phyloP scores from a whole-genome alignment of 2,888 invertebrate species.

The Drosophila phalerata region DNA sequence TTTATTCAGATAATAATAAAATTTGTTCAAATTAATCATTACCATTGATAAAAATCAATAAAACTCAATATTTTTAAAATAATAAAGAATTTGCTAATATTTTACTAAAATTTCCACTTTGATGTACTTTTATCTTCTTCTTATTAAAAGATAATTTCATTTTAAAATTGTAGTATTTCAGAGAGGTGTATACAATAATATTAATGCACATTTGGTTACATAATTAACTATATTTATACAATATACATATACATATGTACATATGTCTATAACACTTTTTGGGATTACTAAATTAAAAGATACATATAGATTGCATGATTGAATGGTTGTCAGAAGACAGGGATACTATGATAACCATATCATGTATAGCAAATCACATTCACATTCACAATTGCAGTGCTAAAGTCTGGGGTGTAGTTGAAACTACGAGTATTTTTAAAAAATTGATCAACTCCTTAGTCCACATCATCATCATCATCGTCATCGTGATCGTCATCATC shows the following conservation, averaged over 20 bases:
- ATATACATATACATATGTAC: not conserved
- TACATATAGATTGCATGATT: not conserved
- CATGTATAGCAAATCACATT: not conserved
- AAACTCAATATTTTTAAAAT: no score
- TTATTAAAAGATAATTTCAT: no score
- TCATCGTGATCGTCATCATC: slow-evolving; percentile 3
- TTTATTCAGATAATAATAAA: no score
- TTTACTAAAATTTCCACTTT: no score
- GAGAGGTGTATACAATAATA: not conserved
- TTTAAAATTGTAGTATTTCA: no score
- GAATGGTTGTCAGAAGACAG: not conserved
- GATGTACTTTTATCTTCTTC: no score
- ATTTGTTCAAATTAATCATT: no score
- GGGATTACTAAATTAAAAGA: not conserved
- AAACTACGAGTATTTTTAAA: not conserved
- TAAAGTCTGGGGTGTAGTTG: not conserved
- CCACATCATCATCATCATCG: slow-evolving; percentile 3
- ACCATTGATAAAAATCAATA: no score
- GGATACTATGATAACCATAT: not conserved
- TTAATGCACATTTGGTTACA: not conserved
- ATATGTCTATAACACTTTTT: not conserved
- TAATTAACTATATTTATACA: slow-evolving; percentile 1
- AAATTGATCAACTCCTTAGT: not conserved
- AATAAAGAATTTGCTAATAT: no score
- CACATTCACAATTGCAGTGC: slow-evolving; percentile 3